Base-by-base conservation (phyloP, 2,888 invertebrate genomes). In the Sabellastarte sp. region DNA sequence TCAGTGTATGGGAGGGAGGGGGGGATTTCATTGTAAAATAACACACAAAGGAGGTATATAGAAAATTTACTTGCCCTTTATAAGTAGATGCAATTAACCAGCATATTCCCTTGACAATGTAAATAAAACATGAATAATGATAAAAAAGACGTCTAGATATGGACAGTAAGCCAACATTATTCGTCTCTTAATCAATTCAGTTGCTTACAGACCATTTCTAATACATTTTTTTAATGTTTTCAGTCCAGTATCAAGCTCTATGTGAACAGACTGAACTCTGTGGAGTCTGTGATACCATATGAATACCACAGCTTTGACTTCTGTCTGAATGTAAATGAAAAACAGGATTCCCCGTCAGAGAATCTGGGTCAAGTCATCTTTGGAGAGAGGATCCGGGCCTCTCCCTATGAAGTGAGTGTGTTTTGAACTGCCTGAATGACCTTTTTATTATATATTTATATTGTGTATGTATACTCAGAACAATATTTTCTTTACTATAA, bases 281-380 rank as follows among this genome's bases (percentile, higher is more conserved):
- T 96, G 82, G 95, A 97, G 84, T 95, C 95, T 32, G 93, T 96
- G 28, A 93, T 99, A 80, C 98, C 99, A 0, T 99, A 94, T 86
- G 99, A 99, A 85, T 99, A 99, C 83, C 91, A 92, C 83, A 92
- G 90, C 82, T 99, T 98, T 84, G 98, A 99, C 84, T 98, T 99
- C 84, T 99, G 99, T 84, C 87, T 78, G 24, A 79, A 77, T 58
- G 89, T 90, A 74, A 88, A 88, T 32, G 61, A 58, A 5, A 28
- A 5, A 20, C 5, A 29, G 4, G 28, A 26, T 4, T 93, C 95
- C 0, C 97, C 97, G 0, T 93, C 93, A 0, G 99, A 99, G 85
- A 99, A 99, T 80, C 88, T 99, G 60, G 99, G 99, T 0, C 99
- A 99, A 86, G 97, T 99, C 50, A 93, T 99, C 0, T 98, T 99